A percentile compares a stretch with the other conserved stretches of the same genome.
Evolutionary conservation across 2,113 vertebrate species (phyloP).

Genomic region (Petrocephalus zakoni): DNA sequence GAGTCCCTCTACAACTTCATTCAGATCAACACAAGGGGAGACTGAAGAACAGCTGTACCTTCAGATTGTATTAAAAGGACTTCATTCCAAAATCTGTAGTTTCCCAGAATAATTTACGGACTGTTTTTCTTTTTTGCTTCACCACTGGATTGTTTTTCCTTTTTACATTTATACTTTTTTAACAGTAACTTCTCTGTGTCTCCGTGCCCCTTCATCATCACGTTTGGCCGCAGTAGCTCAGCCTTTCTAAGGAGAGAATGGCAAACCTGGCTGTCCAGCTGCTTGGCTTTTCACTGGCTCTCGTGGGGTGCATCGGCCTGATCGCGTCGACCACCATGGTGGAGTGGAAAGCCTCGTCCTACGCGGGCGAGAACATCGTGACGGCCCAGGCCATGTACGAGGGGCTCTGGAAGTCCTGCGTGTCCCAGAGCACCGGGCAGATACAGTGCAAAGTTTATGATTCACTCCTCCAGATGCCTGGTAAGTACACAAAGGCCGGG

Average conservation of each 20-base stretch:
- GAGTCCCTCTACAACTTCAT: constrained; percentile 4
- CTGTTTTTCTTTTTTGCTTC: not conserved
- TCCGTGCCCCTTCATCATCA: not conserved
- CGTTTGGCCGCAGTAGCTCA: too few relatives aligned
- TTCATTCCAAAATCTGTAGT: not conserved
- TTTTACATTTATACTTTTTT: not conserved
- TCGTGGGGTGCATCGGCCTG: constrained; percentile 74
- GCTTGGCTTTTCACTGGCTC: constrained; percentile 77
- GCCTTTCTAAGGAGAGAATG: constrained; percentile 49
- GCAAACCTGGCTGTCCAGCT: constrained; percentile 83
- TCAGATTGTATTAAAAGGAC: not conserved
- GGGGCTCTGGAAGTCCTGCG: constrained; percentile 89
- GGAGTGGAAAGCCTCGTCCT: constrained; percentile 89
- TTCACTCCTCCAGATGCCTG: constrained; percentile 76
- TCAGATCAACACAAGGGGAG: not conserved
- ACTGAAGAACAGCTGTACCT: not conserved
- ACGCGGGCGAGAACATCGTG: constrained; percentile 84
- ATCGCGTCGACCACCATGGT: constrained; percentile 79
- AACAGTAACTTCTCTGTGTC: not conserved
- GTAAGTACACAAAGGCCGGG: constrained; percentile 52
- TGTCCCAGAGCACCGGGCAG: constrained; percentile 87
- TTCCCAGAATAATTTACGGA: not conserved
- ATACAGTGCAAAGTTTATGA: constrained; percentile 90
- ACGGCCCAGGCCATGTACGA: constrained; percentile 87
- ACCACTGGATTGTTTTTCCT: not conserved